phyloP scores from a whole-genome alignment of 2,888 invertebrate species.

The Phasia obesa region DNA sequence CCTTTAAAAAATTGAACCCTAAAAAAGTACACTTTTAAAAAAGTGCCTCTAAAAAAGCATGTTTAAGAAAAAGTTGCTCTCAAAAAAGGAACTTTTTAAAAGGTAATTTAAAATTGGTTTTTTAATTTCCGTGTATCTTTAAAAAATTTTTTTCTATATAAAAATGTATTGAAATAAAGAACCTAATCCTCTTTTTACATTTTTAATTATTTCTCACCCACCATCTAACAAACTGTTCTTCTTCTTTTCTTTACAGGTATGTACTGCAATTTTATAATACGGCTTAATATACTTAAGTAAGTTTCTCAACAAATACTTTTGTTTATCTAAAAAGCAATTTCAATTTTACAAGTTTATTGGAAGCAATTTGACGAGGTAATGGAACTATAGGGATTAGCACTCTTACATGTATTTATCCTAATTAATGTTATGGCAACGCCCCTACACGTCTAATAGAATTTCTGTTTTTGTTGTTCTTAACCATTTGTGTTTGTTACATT shows the following conservation, averaged over 20 bases:
- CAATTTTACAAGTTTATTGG: neutral
- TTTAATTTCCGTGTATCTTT: too few species aligned
- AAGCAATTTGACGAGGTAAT: neutral
- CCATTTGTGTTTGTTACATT: neutral
- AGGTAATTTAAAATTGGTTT: too few species aligned
- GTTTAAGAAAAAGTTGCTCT: too few species aligned
- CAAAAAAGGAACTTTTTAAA: too few species aligned
- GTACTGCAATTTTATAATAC: conserved; percentile 26
- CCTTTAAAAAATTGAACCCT: neutral
- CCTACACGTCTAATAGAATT: conserved; percentile 2
- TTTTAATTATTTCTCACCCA: neutral
- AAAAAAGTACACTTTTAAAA: neutral
- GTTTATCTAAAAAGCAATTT: neutral
- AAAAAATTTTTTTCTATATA: neutral
- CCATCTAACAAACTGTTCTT: neutral
- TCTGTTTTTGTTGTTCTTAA: neutral
- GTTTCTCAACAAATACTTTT: neutral
- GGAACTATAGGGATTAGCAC: neutral
- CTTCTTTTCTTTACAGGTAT: conserved; percentile 59
- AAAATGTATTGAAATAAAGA: neutral
- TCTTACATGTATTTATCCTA: neutral
- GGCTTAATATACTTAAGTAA: conserved; percentile 8
- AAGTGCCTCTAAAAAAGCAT: neutral
- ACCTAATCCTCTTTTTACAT: neutral
- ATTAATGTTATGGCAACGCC: conserved; percentile 38